Percentiles rank a stretch among this genome's conserved stretches.
These are phyloP conservation scores for Sinonovacula constricta DNA, from an alignment of 1,140 invertebrate species.

Conservation along the genomic window DNA sequence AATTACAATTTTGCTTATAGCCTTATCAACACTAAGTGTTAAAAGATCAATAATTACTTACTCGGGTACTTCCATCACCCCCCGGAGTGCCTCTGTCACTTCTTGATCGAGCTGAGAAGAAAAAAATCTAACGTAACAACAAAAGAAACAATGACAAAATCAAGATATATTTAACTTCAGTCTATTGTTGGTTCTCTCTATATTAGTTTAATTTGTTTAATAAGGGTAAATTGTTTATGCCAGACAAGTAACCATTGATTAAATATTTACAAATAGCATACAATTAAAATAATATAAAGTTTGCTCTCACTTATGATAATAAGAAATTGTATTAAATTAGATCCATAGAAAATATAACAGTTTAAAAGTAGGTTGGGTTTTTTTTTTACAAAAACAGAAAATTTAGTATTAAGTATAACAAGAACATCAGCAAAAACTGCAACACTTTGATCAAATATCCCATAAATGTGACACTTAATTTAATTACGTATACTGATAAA, in stretches of 20 bases:
- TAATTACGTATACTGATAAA: neutral
- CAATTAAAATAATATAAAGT: too few species aligned
- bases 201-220: too few species aligned
- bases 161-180: too few species aligned
- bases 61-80: conserved; percentile 11
- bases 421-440: neutral
- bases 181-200: too few species aligned
- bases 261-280: too few species aligned
- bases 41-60: neutral
- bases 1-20: neutral
- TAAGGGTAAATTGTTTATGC: too few species aligned
- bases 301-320: too few species aligned
- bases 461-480: neutral
- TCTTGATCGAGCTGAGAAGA: conserved; percentile 38
- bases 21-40: neutral
- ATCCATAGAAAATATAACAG: neutral
- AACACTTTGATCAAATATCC: neutral
- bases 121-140: too few species aligned
- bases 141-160: too few species aligned
- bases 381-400: neutral
- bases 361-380: neutral
- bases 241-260: too few species aligned
- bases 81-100: conserved; percentile 29
- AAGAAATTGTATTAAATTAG: too few species aligned
- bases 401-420: neutral